phyloP scores from a whole-genome alignment of 2,113 vertebrate species.

The Serilophus lunatus region DNA sequence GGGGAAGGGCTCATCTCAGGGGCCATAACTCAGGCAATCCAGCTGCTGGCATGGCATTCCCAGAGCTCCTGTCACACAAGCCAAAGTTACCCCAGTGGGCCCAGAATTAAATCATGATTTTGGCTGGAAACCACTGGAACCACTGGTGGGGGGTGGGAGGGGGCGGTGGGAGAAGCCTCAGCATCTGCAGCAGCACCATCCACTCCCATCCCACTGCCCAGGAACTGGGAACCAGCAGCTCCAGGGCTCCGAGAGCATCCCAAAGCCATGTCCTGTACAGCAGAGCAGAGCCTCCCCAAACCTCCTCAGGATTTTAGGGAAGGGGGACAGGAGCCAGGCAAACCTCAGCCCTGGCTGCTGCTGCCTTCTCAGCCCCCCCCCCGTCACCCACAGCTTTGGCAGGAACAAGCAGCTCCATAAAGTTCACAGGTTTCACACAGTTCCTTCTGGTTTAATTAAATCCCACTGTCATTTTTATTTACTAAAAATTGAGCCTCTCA shows the following conservation, averaged over 20 bases:
- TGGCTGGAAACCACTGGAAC: background rate
- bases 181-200: background rate
- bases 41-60: background rate
- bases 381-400: background rate
- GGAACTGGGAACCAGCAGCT: background rate
- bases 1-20: no score
- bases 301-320: accelerated
- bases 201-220: background rate
- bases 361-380: background rate
- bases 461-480: background rate
- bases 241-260: background rate
- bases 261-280: accelerated
- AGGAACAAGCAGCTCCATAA: background rate
- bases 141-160: no score
- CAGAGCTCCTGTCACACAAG: background rate
- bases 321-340: background rate
- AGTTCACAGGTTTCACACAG: background rate
- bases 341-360: background rate
- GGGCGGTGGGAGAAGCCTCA: background rate
- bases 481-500: background rate
- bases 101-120: background rate
- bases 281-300: background rate
- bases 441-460: constrained; percentile 1
- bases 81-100: background rate
- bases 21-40: background rate